Base-by-base conservation (phyloP, 2,113 vertebrate species). In the Rhinopithecus roxellana region DNA sequence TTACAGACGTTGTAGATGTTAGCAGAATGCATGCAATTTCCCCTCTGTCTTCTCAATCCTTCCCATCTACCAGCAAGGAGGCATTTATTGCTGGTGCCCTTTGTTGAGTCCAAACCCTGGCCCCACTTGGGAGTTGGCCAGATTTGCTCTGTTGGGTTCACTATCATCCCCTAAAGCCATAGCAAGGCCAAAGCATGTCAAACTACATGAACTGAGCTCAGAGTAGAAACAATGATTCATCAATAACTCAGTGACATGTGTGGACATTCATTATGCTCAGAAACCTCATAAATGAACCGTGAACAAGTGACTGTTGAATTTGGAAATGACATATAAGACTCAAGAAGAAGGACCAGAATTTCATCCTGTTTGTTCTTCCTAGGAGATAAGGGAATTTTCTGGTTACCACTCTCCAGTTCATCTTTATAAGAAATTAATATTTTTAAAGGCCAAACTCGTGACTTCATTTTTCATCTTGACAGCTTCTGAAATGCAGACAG, bases 391-490 rank as follows among this genome's bases (percentile, higher is more conserved):
- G 90, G 90, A 96, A 96, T 88, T 98, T 97, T 89, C 98, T 97
- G 59, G 95, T 83, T 95, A 82, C 43, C 83, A 55, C 95, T 94
- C 86, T 97, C 87, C 61, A 87, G 97, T 98, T 97, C 48, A 95
- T 98, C 98, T 98, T 97, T 94, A 98, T 94, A 98, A 98, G 97
- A 98, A 98, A 99, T 98, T 98, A 98, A 98, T 98, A 98, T 98
- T 98, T 99, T 98, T 98, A 99, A 99, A 99, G 99, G 98, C 97
- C 98, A 99, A 92, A 95, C 77, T 50, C 82, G 27, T 48, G 61
- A 96, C 85, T 98, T 97, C 98, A 99, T 99, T 99, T 98, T 98
- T 99, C 99, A 99, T 98, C 98, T 96, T 98, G 99, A 98, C 98
- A 99, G 98, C 77, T 98, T 90, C 94, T 97, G 97, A 98, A 98